Base-by-base conservation (phyloP, 2,113 vertebrate species). In the Ondatra zibethicus region DNA sequence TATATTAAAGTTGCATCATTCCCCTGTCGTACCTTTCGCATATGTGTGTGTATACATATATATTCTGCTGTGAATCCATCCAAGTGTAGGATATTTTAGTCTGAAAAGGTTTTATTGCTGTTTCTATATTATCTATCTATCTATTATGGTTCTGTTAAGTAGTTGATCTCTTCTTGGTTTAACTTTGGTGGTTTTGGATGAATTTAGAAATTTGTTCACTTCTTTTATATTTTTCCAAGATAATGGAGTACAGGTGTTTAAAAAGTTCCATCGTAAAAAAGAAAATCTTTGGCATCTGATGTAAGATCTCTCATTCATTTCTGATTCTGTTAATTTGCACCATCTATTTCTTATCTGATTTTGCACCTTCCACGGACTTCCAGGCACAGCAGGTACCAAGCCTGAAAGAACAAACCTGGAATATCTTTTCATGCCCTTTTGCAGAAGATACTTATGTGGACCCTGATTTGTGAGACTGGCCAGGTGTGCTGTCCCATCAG, bases 1-100 rank as follows among this genome's bases (percentile, higher is more conserved):
- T 55, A 52, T 36, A 80, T 36, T 36, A n/a, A 23, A 55, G 23
- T 81, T 81, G 17, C 50, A 68, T 9, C 9, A 21, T 55, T 21
- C 17, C 19, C 17, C 33, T n/a, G 14, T 36, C 31, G 17, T n/a
- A n/a, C 2, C 1, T 16, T 52, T 50, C 3, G 8, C 3, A 19
- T 33, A 36, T 21, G 21, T 63, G 9, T 9, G 50, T 13, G 8
- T 47, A 19, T 77, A 47, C 16, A 50, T 27, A 11, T 80, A 19
- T 80, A 52, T 19, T 55, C 16, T 58, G 31, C 11, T n/a, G 23
- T 61, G 21, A 61, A 61, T 61, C 12, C 6, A 27, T 14, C 6
- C 55, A 82, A 58, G 12, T n/a, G 11, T 14, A 8, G 0, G 21
- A 58, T 39, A 58, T 82, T 39, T 82, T 39, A 39, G 80, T 27